A percentile compares a stretch with the other conserved stretches of the same genome.
These are phyloP conservation scores for Aurelia sp. DNA, from an alignment of 30 jellyfish, hydroid and myxozoan species.

Conservation along the genomic window DNA sequence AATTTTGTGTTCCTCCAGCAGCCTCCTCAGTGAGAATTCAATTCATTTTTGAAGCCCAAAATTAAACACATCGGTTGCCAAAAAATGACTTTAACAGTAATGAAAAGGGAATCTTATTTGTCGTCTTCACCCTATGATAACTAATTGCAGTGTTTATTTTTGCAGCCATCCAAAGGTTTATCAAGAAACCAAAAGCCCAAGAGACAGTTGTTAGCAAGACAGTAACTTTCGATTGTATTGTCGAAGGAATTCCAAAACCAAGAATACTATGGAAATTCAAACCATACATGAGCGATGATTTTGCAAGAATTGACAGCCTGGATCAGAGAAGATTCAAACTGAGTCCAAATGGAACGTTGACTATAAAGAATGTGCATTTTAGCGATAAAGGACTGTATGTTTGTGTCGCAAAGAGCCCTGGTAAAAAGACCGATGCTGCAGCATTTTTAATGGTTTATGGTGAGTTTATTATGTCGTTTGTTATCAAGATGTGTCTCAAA, in stretches of 20 bases:
- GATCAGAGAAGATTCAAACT: constrained; percentile 64
- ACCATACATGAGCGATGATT: constrained; percentile 19
- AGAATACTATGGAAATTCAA: constrained; percentile 66
- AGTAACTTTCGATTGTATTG: constrained; percentile 65
- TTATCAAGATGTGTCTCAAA: not conserved
- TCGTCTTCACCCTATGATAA: no score
- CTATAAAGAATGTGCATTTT: constrained; percentile 48
- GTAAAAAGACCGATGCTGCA: constrained; percentile 60
- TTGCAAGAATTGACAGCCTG: constrained; percentile 38
- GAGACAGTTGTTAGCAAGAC: constrained; percentile 67
- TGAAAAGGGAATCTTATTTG: not conserved
- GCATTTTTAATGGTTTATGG: constrained; percentile 89
- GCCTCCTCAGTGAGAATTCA: no score
- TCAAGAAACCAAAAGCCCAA: constrained; percentile 46
- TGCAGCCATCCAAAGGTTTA: constrained; percentile 83
- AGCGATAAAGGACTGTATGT: constrained; percentile 72
- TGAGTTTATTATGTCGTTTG: constrained; percentile 27
- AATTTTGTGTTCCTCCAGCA: no score
- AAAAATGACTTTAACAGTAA: no score
- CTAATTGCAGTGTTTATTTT: constrained; percentile 11
- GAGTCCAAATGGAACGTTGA: constrained; percentile 74
- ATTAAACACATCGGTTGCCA: no score
- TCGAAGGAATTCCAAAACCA: constrained; percentile 90
- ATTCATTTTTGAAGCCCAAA: no score
- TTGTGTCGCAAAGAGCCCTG: constrained; percentile 90